Evolutionary conservation across 1,140 invertebrate genomes (phyloP), one percentile per base, ranked within the genome.

Genomic region (Rhopalosiphum padi): DNA sequence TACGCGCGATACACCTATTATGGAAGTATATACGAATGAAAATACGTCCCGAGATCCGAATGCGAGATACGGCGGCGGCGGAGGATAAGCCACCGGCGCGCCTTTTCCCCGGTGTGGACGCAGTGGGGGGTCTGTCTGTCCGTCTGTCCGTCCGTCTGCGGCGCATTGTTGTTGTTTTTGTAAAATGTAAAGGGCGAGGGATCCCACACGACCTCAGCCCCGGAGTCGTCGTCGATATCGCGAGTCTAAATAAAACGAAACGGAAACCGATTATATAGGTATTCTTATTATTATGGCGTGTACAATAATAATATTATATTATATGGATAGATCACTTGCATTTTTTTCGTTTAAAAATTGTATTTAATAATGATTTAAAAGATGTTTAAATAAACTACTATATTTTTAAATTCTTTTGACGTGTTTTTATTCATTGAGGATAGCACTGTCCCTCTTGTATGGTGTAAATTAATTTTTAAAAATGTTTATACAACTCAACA

Each of bases 31-130:
- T n/a, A n/a, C 60, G 60, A n/a, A n/a, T 77, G 60, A 77, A 6
- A 87, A 87, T 48, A 85, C 83, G 83, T 41, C 37, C 18, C 86
- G 46, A 87, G 86, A 87, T 87, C 46, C 86, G 25, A 85, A 41
- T 37, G 0, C 15, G n/a, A 87, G 85, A 87, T 88, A 88, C 35
- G 21, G 85, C 43, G 21, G 85, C 43, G 41, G 15, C 35, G 88
- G 88, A 23, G 88, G 53, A 60, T 90, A 90, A 90, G 53, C 30
- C 87, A 89, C 87, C 87, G 87, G 48, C 88, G 88, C 88, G 51
- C 88, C 88, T 90, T 60, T 90, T 90, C 88, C 53, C 35, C 51
- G 53, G 51, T 35, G 87, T 55, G 35, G 87, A 89, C 88, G 35
- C 53, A 23, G 9, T 90, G 88, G 88, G 88, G 88, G 88, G 88